Percentiles rank a stretch among this genome's conserved stretches.
These are phyloP conservation scores for Scaptomyza graminum DNA, from an alignment of 1,140 invertebrate genomes.

Conservation along the genomic window DNA sequence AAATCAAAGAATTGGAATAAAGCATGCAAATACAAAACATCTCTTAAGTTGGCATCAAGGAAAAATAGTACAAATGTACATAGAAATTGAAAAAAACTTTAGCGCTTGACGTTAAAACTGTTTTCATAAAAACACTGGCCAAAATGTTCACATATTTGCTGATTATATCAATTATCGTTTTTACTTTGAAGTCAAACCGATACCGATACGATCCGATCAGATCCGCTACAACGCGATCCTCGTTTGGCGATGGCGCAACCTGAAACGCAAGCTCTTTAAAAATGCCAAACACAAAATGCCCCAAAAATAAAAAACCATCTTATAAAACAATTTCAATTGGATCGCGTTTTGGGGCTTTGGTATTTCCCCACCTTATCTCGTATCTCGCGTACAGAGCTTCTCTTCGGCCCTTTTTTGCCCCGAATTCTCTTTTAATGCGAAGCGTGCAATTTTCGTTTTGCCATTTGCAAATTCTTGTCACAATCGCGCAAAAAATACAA, in stretches of 20 bases:
- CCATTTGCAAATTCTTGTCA: conserved; percentile 81
- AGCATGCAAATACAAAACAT: not conserved
- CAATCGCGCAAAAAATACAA: conserved; percentile 47
- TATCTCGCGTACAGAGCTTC: conserved; percentile 17
- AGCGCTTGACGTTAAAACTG: too few relatives aligned
- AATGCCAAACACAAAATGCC: conserved; percentile 55
- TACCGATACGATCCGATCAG: not conserved
- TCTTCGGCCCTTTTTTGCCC: conserved; percentile 44
- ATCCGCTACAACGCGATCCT: conserved; percentile 31
- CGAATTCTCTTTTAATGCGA: conserved; percentile 74
- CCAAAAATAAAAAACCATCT: conserved; percentile 46
- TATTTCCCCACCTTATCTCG: conserved; percentile 25
- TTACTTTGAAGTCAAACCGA: conserved; percentile 45
- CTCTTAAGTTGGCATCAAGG: conserved; percentile 28
- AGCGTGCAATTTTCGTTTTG: conserved; percentile 76
- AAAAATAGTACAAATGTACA: not conserved
- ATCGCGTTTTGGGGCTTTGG: conserved; percentile 49
- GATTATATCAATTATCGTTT: conserved; percentile 42
- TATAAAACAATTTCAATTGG: conserved; percentile 74
- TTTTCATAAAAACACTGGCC: not conserved
- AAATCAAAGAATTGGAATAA: conserved; percentile 36
- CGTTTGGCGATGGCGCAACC: not conserved
- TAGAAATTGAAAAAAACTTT: too few relatives aligned
- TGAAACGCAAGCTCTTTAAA: conserved; percentile 27
- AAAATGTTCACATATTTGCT: conserved; percentile 38